phyloP scores from a whole-genome alignment of 2,797 vertebrate species.

The Chelidonichthys spinosus region DNA sequence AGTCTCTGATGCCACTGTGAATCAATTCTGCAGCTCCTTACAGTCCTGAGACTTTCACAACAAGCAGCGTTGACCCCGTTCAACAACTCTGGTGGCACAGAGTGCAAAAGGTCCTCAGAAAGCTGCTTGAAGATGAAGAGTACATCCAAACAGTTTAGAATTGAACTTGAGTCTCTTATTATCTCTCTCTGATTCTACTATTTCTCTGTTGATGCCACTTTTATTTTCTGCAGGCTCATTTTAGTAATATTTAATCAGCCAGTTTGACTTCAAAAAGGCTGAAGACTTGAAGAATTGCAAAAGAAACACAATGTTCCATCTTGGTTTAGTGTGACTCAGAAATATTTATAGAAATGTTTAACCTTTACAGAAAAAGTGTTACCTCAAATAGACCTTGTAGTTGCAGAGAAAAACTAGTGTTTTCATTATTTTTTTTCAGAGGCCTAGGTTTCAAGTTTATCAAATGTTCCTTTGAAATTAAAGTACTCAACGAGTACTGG shows the following conservation, averaged over 20 bases:
- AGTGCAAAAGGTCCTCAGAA: conserved; percentile 28
- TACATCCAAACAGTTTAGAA: conserved; percentile 19
- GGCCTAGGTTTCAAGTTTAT: not conserved
- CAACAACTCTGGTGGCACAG: conserved; percentile 16
- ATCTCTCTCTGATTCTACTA: conserved; percentile 1
- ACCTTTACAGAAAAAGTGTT: no score
- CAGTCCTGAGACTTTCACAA: conserved; percentile 46
- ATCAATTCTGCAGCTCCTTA: conserved; percentile 44
- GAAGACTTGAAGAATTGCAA: not conserved
- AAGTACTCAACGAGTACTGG: not conserved
- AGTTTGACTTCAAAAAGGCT: conserved; percentile 7
- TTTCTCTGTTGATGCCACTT: conserved; percentile 1
- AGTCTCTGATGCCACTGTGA: conserved; percentile 39
- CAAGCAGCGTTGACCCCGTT: conserved; percentile 29
- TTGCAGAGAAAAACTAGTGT: not conserved
- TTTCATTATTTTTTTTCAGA: not conserved
- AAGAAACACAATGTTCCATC: not conserved
- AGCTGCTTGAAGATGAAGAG: conserved; percentile 11
- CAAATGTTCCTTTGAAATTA: not conserved
- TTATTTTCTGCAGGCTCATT: conserved; percentile 38
- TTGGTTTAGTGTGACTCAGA: no score
- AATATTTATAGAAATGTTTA: no score
- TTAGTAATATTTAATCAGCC: conserved; percentile 27
- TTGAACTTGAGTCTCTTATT: conserved; percentile 17
- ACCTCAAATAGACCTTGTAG: no score